Percentiles rank a stretch among this genome's conserved stretches.
Evolutionary conservation across 2,888 invertebrate genomes (phyloP).

Genomic region (Drosophila pseudotalamancana): DNA sequence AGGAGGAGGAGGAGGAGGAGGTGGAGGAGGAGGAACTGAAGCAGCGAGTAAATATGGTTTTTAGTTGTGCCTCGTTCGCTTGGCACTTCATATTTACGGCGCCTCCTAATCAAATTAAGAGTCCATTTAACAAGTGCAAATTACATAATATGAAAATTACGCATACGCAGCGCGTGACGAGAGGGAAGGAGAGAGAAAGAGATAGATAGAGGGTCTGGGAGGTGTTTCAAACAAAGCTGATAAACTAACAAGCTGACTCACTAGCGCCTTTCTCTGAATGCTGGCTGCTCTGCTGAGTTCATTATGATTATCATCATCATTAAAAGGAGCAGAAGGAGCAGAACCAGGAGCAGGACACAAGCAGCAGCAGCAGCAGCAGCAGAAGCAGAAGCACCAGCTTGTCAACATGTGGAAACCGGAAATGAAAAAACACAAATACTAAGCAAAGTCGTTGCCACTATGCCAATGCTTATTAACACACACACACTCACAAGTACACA

Average conservation of each 20-base stretch:
- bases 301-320: conserved; percentile 42
- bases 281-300: conserved; percentile 47
- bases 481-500: conserved; percentile 12
- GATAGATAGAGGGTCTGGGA: not conserved
- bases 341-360: conserved; percentile 1
- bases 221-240: conserved; percentile 55
- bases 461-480: conserved; percentile 73
- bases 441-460: conserved; percentile 73
- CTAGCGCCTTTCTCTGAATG: conserved; percentile 9
- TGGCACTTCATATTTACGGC: conserved; percentile 64
- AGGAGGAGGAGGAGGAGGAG: not conserved
- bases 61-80: too few relatives aligned
- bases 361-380: conserved; percentile 12
- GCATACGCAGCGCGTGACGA: conserved; percentile 65
- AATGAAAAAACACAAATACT: conserved; percentile 78
- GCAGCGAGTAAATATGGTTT: conserved; percentile 39
- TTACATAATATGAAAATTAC: conserved; percentile 79
- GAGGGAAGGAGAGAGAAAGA: not conserved
- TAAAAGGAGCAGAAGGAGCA: conserved; percentile 34
- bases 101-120: conserved; percentile 74
- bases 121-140: conserved; percentile 73
- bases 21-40: not conserved
- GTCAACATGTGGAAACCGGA: conserved; percentile 79
- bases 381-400: conserved; percentile 58
- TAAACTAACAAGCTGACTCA: conserved; percentile 64